Base-by-base conservation (phyloP, 1,140 invertebrate species). In the Drosophila seguyi region DNA sequence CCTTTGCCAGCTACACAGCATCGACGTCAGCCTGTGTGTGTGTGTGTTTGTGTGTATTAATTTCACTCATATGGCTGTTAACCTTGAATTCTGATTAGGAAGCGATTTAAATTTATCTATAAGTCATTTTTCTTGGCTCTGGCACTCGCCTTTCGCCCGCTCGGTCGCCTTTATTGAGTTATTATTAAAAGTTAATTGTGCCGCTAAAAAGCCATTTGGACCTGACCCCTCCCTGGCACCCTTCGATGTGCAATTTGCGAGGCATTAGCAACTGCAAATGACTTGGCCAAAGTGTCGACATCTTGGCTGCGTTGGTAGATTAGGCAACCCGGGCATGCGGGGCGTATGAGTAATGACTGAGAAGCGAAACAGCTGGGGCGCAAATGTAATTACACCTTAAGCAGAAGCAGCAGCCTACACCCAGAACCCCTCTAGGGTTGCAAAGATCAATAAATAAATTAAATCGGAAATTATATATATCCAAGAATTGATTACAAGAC, bases 41-140 rank as follows among this genome's bases (percentile, higher is more conserved):
- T 18, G 42, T 53, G 55, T 68, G 13, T 48, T 39, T 48, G 52
- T 67, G 52, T 67, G 52, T 81, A 90, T 84, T 81, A 61, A 90
- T 90, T 90, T 90, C 86, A 85, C 86, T 88, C 85, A 87, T 84
- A 90, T 84, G 85, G 84, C 75, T 68, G 65, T 56, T 59, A 75
- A 75, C 85, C 85, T 90, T 90, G 85, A 90, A 90, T 90, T 85
- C 81, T 85, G 85, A 85, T 90, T 90, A 90, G 85, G 85, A 90
- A 90, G 85, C 85, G 82, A 90, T 88, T 90, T 81, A 73, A 81
- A 85, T 85, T 61, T 88, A 85, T 85, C 85, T 79, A 84, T 59
- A 81, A 81, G 63, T 78, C 80, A 84, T 79, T 88, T 79, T 71
- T 68, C 55, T 76, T 66, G 31, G 55, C 76, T 44, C 31, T 20